Evolutionary conservation across 2,113 vertebrate species (phyloP), one percentile per base, ranked within the genome.

Genomic region (Clarias macrocephalus): DNA sequence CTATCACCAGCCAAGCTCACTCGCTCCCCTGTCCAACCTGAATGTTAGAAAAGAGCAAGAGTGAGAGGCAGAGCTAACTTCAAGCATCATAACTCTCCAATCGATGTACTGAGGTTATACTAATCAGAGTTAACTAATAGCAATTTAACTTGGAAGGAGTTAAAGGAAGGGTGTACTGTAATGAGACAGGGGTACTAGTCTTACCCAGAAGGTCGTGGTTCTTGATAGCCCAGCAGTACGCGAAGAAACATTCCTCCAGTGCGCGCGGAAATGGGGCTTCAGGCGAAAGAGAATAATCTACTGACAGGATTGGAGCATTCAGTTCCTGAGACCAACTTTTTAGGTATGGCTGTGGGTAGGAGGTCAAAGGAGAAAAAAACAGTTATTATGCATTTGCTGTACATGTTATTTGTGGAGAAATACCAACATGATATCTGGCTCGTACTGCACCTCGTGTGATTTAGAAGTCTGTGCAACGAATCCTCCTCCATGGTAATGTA

Each of bases 381-480:
- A 70, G 7, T 70, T 73, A 42, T 19, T 1, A 42, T 73, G 33
- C 42, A 7, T 72, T 72, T 72, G 21, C 37, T 42, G 37, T 42
- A 48, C 30, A 23, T 42, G 8, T 23, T 4, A 13, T 48, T 9
- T 75, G 12, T 48, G 37, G 3, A 75, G n/a, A 80, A 56, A 16
- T 1, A 54, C 52, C 2, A 57, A 56, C 5, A 77, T 28, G 63
- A 25, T n/a, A 2, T 3, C n/a, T 33, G 16, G 1, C 16, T 19
- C 18, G 57, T 33, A 33, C 33, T 33, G 3, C 86, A 96, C 95
- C 95, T 98, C 97, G 0, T 98, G 97, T 0, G 97, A 98, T 90
- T 95, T 97, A 85, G 97, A 98, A 6, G 97, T 98, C 93, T 98
- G 97, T 0, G 97, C 97, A 91, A 98, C 97, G 65, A 98, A 98